phyloP scores from a whole-genome alignment of 2,797 vertebrate species.

The Euphonia xanthogaster region DNA sequence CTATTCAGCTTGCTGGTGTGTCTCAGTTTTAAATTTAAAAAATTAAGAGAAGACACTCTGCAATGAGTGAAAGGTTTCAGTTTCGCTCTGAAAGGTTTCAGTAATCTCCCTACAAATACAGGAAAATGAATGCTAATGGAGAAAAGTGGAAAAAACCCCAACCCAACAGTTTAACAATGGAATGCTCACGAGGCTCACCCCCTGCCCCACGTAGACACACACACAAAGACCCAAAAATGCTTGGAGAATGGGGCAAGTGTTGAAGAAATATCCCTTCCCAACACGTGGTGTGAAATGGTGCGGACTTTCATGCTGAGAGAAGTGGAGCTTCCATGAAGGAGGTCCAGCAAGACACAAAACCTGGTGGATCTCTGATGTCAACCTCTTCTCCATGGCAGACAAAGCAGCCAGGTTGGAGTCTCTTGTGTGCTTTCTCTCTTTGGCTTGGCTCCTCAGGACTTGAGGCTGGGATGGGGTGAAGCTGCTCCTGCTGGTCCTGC shows the following conservation, averaged over 20 bases:
- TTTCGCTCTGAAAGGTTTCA: background rate
- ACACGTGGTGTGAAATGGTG: accelerated
- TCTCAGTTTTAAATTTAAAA: background rate
- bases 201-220: accelerated
- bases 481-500: accelerated
- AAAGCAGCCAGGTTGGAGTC: accelerated
- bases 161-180: background rate
- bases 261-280: accelerated
- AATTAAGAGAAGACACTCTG: background rate
- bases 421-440: background rate
- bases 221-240: background rate
- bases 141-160: background rate
- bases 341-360: background rate
- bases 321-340: background rate
- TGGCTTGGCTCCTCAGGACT: accelerated
- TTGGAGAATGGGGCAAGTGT: too few relatives aligned
- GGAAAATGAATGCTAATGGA: background rate
- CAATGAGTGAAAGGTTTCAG: background rate
- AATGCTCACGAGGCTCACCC: background rate
- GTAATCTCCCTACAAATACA: background rate
- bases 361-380: background rate
- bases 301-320: accelerated
- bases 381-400: background rate
- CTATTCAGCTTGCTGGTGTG: background rate
- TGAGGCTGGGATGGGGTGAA: accelerated